These are phyloP conservation scores for Zophobas morio DNA, from an alignment of 1,140 invertebrate species.

Conservation along the genomic window DNA sequence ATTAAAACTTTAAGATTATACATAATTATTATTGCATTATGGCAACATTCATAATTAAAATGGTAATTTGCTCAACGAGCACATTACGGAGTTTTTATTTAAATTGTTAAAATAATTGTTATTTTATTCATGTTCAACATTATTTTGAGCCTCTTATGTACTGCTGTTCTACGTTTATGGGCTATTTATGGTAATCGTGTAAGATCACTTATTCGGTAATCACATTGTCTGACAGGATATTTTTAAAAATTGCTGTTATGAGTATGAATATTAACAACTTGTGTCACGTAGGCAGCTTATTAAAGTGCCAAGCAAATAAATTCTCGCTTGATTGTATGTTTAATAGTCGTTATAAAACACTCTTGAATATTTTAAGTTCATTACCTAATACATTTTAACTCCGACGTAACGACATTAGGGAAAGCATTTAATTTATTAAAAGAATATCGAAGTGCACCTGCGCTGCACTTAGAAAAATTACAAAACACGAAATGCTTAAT, in stretches of 20 bases:
- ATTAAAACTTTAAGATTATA: conserved; percentile 45
- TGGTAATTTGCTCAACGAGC: background rate
- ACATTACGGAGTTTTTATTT: background rate
- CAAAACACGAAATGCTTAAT: background rate
- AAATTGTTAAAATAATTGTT: background rate
- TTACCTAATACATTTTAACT: too few species aligned
- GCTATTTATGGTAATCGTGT: conserved; percentile 3
- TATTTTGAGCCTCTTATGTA: background rate
- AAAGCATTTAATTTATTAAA: conserved; percentile 23
- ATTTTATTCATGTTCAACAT: conserved; percentile 6
- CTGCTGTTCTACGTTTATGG: conserved; percentile 6
- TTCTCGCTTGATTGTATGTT: too few species aligned
- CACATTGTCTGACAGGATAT: background rate
- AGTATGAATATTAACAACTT: conserved; percentile 17
- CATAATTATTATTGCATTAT: conserved; percentile 28
- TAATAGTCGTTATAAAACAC: too few species aligned
- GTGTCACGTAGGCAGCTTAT: background rate
- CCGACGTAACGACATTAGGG: background rate
- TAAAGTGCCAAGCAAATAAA: background rate
- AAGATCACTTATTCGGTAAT: conserved; percentile 3
- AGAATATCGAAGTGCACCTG: conserved; percentile 26
- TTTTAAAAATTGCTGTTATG: conserved; percentile 3
- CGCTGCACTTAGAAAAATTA: conserved; percentile 31
- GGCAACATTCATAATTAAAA: conserved; percentile 8
- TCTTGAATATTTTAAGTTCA: too few species aligned